Evolutionary conservation across 2,888 invertebrate genomes (phyloP).

Genomic region (Chorisops tibialis): DNA sequence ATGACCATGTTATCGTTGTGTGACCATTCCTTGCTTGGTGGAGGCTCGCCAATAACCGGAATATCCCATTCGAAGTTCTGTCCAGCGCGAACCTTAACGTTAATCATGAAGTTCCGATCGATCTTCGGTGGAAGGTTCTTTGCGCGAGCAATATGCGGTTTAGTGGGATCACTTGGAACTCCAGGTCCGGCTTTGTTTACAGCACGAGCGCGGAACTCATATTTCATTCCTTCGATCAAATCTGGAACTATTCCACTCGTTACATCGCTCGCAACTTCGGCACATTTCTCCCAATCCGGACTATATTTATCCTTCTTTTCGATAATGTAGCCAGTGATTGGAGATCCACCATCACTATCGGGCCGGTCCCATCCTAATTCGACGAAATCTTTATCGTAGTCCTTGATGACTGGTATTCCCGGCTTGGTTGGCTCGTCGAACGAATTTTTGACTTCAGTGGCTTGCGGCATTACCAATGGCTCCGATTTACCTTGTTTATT

Average conservation of each 20-base stretch:
- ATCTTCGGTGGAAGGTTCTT: conserved; percentile 94
- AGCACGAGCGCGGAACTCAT: conserved; percentile 88
- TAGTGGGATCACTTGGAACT: conserved; percentile 82
- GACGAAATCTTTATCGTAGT: conserved; percentile 92
- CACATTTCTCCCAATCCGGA: conserved; percentile 91
- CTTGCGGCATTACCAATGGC: conserved; percentile 81
- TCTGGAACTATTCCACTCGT: conserved; percentile 81
- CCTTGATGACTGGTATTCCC: conserved; percentile 82
- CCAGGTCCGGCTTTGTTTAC: conserved; percentile 92
- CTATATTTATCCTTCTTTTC: conserved; percentile 89
- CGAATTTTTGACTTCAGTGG: conserved; percentile 95
- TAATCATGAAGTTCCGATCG: conserved; percentile 85
- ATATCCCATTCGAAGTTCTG: conserved; percentile 88
- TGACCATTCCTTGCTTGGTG: conserved; percentile 87
- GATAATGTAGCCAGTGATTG: conserved; percentile 87
- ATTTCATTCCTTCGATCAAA: conserved; percentile 84
- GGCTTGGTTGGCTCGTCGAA: conserved; percentile 80
- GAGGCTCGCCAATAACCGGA: conserved; percentile 86
- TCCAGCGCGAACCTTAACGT: conserved; percentile 86
- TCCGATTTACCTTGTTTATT: conserved; percentile 97
- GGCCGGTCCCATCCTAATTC: conserved; percentile 91
- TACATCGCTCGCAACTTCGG: conserved; percentile 82
- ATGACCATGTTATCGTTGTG: conserved; percentile 73
- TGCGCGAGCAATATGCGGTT: conserved; percentile 81
- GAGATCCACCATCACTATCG: conserved; percentile 74